Evolutionary conservation across 1,140 invertebrate species (phyloP), one percentile per base, ranked within the genome.

Genomic region (Heliconius melpomene): DNA sequence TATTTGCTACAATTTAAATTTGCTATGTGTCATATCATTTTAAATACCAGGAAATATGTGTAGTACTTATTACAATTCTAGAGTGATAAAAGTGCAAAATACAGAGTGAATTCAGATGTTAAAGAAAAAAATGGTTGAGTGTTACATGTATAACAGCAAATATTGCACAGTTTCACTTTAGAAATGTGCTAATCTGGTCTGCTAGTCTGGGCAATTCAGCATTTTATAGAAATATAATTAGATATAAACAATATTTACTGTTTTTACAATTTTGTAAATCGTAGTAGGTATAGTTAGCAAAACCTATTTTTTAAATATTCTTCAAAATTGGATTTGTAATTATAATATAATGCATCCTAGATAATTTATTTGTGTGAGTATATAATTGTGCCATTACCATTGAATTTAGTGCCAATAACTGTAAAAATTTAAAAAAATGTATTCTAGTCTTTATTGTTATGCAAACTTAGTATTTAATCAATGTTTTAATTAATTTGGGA

Each of bases 391-490:
- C 93, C 92, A 93, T 94, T 91, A 87, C 85, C 82, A 88, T 90
- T 90, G 83, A 92, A 89, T 87, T 90, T 94, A 93, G 93, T 94
- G 93, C 92, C 92, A 94, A 94, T 94, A 94, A 93, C 93, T 93
- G 93, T 93, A 89, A 90, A 66, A 83, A 90, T 84, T 2, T 9
- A 75, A 73, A 85, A 92, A 93, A 91, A 92, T 91, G 88, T 93
- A 93, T 93, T 94, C 93, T 94, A 94, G 93, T 94, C 92, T 92
- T 93, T 91, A 94, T 93, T 94, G 91, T 94, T 93, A 93, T 88
- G 87, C 91, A 91, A 93, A 93, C 93, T 93, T 93, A 93, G 93
- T 91, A 90, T 91, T 89, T 92, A 93, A 94, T 93, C 87, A 90
- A 91, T 90, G 89, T 94, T 91, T 91, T 92, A 91, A 89, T 90